Evolutionary conservation across 1,140 invertebrate species (phyloP).

Genomic region (Augochlora pura): DNA sequence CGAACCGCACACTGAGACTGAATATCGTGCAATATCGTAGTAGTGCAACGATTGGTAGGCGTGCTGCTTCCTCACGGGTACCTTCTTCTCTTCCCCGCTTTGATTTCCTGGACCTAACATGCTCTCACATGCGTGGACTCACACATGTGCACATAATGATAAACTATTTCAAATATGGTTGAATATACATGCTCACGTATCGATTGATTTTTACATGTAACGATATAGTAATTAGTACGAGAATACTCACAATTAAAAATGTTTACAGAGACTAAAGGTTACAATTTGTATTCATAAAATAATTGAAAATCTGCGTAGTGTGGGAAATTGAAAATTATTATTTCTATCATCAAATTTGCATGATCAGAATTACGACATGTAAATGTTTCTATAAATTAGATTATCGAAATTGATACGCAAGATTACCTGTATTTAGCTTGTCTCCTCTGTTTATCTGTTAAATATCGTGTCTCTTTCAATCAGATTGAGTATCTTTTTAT

Average conservation of each 20-base stretch:
- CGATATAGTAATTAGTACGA: background rate
- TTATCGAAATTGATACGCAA: background rate
- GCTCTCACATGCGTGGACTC: background rate
- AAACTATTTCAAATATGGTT: conserved; percentile 7
- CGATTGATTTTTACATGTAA: background rate
- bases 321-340: background rate
- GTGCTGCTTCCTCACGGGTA: conserved; percentile 49
- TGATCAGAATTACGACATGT: background rate
- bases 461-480: background rate
- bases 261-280: background rate
- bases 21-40: conserved; percentile 44
- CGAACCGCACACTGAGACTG: conserved; percentile 56
- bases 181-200: background rate
- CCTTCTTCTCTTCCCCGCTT: conserved; percentile 44
- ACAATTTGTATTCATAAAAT: background rate
- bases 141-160: background rate
- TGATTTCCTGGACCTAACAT: conserved; percentile 23
- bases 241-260: background rate
- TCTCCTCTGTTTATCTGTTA: background rate
- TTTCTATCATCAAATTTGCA: background rate
- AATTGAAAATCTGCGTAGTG: background rate
- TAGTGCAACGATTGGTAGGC: conserved; percentile 67
- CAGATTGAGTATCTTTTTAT: background rate
- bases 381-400: conserved; percentile 6
- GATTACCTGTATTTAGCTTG: background rate